phyloP scores from a whole-genome alignment of 1,140 invertebrate species.

The Orussus abietinus region DNA sequence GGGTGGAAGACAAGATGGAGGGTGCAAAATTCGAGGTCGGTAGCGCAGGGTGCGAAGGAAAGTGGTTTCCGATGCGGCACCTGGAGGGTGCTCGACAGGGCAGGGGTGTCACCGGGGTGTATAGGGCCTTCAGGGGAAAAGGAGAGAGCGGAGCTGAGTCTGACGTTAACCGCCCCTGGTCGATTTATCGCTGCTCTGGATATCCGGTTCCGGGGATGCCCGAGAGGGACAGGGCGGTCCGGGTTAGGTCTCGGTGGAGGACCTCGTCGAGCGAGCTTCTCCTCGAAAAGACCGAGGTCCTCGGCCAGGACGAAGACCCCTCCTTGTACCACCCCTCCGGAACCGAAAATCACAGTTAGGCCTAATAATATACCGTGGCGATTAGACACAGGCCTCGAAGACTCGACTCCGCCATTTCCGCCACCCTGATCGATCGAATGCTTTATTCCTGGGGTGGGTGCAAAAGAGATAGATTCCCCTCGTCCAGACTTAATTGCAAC shows the following conservation, averaged over 20 bases:
- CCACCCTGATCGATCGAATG: too few relatives aligned
- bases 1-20: too few relatives aligned
- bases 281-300: too few relatives aligned
- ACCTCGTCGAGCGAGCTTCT: conserved; percentile 32
- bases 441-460: too few relatives aligned
- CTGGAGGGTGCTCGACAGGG: background rate
- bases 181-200: conserved; percentile 34
- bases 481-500: too few relatives aligned
- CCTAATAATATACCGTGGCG: conserved; percentile 50
- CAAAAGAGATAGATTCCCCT: too few relatives aligned
- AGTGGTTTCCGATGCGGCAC: background rate
- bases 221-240: background rate
- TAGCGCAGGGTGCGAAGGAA: too few relatives aligned
- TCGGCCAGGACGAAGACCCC: too few relatives aligned
- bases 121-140: background rate
- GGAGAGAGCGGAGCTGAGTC: conserved; percentile 24
- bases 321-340: conserved; percentile 20
- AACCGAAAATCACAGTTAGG: conserved; percentile 45
- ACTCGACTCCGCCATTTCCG: too few relatives aligned
- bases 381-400: conserved; percentile 46
- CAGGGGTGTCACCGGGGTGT: background rate
- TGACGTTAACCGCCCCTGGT: conserved; percentile 32
- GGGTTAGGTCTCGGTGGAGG: background rate
- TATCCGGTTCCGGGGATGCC: conserved; percentile 12
- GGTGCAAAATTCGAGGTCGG: too few relatives aligned